Evolutionary conservation across 2,797 vertebrate genomes (phyloP).

Genomic region (Mus minutoides): DNA sequence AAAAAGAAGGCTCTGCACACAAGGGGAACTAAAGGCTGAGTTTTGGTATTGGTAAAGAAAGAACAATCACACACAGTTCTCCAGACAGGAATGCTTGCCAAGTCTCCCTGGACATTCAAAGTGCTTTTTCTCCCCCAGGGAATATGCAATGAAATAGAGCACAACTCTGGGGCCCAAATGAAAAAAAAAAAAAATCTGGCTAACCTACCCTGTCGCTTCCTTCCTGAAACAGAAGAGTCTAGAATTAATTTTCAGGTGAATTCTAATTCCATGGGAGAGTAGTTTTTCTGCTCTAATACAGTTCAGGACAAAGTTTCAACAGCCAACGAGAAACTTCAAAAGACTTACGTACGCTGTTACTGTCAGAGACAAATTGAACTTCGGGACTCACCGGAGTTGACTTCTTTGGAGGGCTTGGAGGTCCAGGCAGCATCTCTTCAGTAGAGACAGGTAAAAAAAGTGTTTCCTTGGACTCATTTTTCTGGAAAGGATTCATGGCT

Average conservation of each 20-base stretch:
- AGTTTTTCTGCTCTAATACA: conserved; percentile 48
- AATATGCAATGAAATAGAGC: conserved; percentile 63
- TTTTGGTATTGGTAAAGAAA: conserved; percentile 68
- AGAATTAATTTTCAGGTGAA: conserved; percentile 62
- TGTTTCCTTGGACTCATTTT: conserved; percentile 87
- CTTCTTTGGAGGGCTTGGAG: conserved; percentile 80
- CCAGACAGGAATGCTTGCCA: conserved; percentile 70
- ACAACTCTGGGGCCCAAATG: neutral
- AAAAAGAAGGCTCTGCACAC: conserved; percentile 62
- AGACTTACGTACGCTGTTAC: neutral
- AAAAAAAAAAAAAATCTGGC: conserved; percentile 11
- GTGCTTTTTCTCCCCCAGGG: conserved; percentile 44
- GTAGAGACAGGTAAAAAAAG: conserved; percentile 86
- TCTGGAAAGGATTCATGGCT: conserved; percentile 87
- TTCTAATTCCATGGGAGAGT: conserved; percentile 50
- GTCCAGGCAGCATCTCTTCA: conserved; percentile 83
- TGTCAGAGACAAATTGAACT: conserved; percentile 52
- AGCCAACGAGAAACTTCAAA: conserved; percentile 11
- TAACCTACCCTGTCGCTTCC: conserved; percentile 17
- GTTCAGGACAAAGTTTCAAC: conserved; percentile 29
- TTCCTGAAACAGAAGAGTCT: conserved; percentile 50
- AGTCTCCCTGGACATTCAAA: conserved; percentile 75
- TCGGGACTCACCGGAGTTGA: conserved; percentile 86
- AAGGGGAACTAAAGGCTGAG: conserved; percentile 48
- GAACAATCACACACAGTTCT: conserved; percentile 80